A percentile compares a stretch with the other conserved stretches of the same genome.
Conservation (phyloP, 2,113 vertebrate species). For the Synchiropus splendidus region DNA sequence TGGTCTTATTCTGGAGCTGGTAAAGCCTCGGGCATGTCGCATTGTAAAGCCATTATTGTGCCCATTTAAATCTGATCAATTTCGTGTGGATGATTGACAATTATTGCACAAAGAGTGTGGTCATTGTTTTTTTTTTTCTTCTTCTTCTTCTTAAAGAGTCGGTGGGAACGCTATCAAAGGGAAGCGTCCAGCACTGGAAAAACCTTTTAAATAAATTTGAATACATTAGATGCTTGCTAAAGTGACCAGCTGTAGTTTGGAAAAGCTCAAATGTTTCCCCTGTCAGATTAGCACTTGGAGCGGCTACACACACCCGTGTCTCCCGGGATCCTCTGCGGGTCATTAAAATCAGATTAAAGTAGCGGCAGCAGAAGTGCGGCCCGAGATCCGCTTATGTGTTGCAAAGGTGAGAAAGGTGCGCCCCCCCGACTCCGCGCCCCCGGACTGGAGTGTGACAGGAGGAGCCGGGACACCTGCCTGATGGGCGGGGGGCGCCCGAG, state of each 20-base stretch:
- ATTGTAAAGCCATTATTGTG: conserved; percentile 57
- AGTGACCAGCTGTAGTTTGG: too few relatives aligned
- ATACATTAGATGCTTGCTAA: neutral
- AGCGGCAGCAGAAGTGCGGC: conserved; percentile 39
- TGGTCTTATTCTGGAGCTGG: conserved; percentile 55
- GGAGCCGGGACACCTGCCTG: conserved; percentile 37
- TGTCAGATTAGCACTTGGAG: too few relatives aligned
- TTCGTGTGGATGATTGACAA: conserved; percentile 65
- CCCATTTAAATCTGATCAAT: conserved; percentile 63
- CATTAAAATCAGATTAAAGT: conserved; percentile 72
- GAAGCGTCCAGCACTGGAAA: neutral
- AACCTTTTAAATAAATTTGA: neutral
- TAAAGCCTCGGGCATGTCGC: conserved; percentile 63
- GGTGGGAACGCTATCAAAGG: conserved; percentile 54
- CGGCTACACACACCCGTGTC: conserved; percentile 11
- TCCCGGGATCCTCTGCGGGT: conserved; percentile 40
- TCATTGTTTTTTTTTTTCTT: conserved; percentile 56
- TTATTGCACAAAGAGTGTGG: conserved; percentile 62
- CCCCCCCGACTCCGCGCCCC: conserved; percentile 3
- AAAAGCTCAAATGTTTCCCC: too few relatives aligned
- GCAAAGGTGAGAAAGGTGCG: conserved; percentile 48
- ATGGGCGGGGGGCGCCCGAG: neutral
- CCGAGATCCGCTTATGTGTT: conserved; percentile 43
- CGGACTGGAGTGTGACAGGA: conserved; percentile 3
- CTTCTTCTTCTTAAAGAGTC: conserved; percentile 55